Percentiles rank a stretch among this genome's conserved stretches.
Conservation (phyloP, 1,140 invertebrate species). For the Aphelenchoides fujianensis region DNA sequence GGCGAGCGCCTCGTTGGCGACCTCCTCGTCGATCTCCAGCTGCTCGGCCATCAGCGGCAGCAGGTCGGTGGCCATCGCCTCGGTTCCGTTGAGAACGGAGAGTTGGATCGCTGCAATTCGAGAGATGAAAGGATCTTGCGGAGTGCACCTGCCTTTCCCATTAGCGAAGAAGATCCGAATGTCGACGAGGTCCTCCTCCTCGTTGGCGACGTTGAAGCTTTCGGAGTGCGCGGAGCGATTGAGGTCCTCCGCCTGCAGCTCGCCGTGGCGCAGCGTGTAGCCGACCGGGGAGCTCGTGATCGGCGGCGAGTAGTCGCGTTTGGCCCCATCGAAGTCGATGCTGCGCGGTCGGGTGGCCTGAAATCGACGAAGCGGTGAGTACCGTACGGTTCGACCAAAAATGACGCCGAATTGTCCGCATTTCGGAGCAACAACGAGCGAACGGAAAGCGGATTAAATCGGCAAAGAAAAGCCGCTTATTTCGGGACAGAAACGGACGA, state of each 20-base stretch:
- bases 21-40: slow-evolving; percentile 35
- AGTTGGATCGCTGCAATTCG: slow-evolving; percentile 52
- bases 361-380: neutral
- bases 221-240: slow-evolving; percentile 33
- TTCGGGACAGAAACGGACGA: neutral
- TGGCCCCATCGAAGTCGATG: neutral
- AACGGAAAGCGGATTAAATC: no score
- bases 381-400: neutral
- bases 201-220: slow-evolving; percentile 33
- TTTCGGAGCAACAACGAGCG: no score
- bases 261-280: slow-evolving; percentile 31
- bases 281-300: slow-evolving; percentile 26
- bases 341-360: neutral
- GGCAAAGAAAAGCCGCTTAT: neutral
- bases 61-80: slow-evolving; percentile 31
- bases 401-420: no score
- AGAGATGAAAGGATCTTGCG: slow-evolving; percentile 1
- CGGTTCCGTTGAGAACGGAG: slow-evolving; percentile 32
- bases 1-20: slow-evolving; percentile 42
- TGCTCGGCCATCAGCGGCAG: slow-evolving; percentile 43
- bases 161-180: slow-evolving; percentile 51
- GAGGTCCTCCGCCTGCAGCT: slow-evolving; percentile 29
- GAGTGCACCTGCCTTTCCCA: slow-evolving; percentile 31
- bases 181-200: slow-evolving; percentile 31
- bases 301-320: neutral